Conservation (phyloP, 1,140 invertebrate species). For the Eriosoma lanigerum region DNA sequence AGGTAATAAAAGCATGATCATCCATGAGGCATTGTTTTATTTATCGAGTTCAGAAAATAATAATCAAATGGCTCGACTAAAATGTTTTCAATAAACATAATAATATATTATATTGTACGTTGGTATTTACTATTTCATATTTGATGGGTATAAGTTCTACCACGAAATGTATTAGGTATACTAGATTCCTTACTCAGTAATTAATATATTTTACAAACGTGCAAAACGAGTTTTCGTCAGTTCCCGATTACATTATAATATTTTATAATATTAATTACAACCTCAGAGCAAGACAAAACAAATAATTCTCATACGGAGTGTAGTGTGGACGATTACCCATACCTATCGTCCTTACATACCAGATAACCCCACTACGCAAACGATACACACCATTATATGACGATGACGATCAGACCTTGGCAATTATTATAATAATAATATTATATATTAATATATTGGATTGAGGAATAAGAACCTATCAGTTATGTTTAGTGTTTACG, state of each 20-base stretch:
- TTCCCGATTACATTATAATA: neutral
- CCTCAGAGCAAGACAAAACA: neutral
- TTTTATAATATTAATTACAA: neutral
- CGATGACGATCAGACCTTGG: constrained; percentile 32
- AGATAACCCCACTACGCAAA: neutral
- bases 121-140: no score
- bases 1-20: no score
- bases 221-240: constrained; percentile 41
- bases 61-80: no score
- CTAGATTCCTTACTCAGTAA: no score
- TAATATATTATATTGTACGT: no score
- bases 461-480: neutral
- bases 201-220: neutral
- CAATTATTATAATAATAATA: constrained; percentile 16
- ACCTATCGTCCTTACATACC: neutral
- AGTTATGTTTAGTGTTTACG: constrained; percentile 30
- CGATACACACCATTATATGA: neutral
- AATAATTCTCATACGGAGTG: neutral
- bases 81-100: no score
- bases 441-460: neutral
- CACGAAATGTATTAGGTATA: no score
- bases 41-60: no score
- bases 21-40: no score
- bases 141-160: no score
- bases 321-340: neutral